These are phyloP conservation scores for Rhagologus leucostigma DNA, from an alignment of 2,113 vertebrate genomes.

Conservation along the genomic window DNA sequence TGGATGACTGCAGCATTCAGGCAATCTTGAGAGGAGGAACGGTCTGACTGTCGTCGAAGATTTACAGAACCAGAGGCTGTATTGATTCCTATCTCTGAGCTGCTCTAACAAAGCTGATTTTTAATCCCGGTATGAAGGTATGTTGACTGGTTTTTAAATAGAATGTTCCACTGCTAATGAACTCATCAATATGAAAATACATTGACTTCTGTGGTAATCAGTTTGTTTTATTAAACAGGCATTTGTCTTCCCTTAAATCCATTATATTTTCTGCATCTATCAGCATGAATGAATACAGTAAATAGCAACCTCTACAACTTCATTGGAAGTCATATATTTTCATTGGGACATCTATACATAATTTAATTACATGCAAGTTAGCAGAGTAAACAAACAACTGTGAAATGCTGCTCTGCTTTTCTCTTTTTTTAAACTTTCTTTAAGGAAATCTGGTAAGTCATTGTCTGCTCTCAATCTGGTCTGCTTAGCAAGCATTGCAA, in stretches of 20 bases:
- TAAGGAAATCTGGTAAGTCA: not conserved
- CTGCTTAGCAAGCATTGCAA: not conserved
- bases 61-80: not conserved
- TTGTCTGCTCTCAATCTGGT: not conserved
- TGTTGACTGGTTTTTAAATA: conserved; percentile 48
- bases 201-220: conserved; percentile 32
- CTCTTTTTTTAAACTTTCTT: not conserved
- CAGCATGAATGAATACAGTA: not conserved
- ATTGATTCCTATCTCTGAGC: not conserved
- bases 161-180: conserved; percentile 52
- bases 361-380: conserved; percentile 23
- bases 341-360: not conserved
- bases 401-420: not conserved
- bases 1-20: not conserved
- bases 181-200: conserved; percentile 41
- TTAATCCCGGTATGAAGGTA: conserved; percentile 30
- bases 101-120: conserved; percentile 38
- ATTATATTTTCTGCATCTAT: conserved; percentile 13
- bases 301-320: conserved; percentile 12
- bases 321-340: conserved; percentile 47
- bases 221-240: conserved; percentile 59
- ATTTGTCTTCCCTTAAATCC: conserved; percentile 34
- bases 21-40: not conserved
- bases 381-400: not conserved
- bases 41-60: not conserved